Evolutionary conservation across 1,140 invertebrate species (phyloP).

Genomic region (Trachelipus rathkii): DNA sequence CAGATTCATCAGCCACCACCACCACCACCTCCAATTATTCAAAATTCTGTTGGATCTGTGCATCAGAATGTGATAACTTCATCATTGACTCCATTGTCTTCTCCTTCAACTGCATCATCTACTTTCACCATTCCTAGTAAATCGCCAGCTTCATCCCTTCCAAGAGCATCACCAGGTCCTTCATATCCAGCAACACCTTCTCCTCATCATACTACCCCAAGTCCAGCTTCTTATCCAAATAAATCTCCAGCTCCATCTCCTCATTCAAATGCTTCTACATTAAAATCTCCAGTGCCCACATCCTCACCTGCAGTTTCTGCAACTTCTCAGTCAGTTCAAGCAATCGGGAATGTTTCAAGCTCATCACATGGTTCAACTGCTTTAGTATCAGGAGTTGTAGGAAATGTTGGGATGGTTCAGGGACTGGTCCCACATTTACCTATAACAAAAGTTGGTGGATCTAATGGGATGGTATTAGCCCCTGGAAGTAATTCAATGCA

Average conservation of each 20-base stretch:
- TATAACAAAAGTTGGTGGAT: neutral
- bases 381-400: slow-evolving; percentile 3
- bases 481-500: neutral
- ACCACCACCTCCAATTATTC: neutral
- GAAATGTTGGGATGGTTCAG: neutral
- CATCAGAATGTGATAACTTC: neutral
- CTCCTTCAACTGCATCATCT: neutral
- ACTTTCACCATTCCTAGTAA: neutral
- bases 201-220: neutral
- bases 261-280: neutral
- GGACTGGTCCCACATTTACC: neutral
- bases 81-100: neutral
- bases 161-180: neutral
- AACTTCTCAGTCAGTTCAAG: neutral
- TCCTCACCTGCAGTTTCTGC: neutral
- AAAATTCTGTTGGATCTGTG: neutral
- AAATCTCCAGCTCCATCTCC: neutral
- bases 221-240: neutral
- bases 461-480: neutral
- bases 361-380: neutral
- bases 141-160: neutral
- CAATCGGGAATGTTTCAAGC: neutral
- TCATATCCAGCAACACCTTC: neutral
- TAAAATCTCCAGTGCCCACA: neutral
- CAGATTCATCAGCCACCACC: neutral